These are phyloP conservation scores for Suillia variegata DNA, from an alignment of 2,888 invertebrate genomes.

Conservation along the genomic window DNA sequence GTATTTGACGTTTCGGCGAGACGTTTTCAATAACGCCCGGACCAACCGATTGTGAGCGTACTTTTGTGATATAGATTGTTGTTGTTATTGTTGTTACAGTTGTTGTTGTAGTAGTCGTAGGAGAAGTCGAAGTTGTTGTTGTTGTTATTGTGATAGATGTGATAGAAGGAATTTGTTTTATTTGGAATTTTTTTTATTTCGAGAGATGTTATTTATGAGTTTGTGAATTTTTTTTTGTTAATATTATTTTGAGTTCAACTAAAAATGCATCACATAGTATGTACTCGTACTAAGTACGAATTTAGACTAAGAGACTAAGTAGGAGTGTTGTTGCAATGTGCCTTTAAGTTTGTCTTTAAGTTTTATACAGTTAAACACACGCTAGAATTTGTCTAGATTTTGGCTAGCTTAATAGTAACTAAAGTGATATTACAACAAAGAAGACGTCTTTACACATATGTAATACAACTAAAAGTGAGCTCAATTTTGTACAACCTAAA, in stretches of 20 bases:
- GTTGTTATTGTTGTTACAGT: constrained; percentile 20
- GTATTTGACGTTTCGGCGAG: constrained; percentile 79
- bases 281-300: too few species aligned
- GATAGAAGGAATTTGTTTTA: constrained; percentile 22
- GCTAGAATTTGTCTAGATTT: too few species aligned
- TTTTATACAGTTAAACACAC: too few species aligned
- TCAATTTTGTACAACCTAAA: too few species aligned
- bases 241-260: too few species aligned
- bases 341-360: too few species aligned
- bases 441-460: too few species aligned
- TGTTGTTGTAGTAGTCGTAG: constrained; percentile 22
- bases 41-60: constrained; percentile 75
- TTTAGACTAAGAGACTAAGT: too few species aligned
- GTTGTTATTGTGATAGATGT: constrained; percentile 21
- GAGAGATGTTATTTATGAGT: background rate
- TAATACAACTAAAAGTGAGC: too few species aligned
- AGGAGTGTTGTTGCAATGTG: too few species aligned
- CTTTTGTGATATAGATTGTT: constrained; percentile 43
- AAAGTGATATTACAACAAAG: too few species aligned
- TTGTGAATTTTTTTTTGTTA: background rate
- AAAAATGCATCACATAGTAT: background rate
- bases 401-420: too few species aligned
- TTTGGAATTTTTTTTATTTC: constrained; percentile 2
- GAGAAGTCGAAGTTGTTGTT: constrained; percentile 23
- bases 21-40: constrained; percentile 69